Evolutionary conservation across 2,888 invertebrate species (phyloP), one percentile per base, ranked within the genome.

Genomic region (Cepaea hortensis): DNA sequence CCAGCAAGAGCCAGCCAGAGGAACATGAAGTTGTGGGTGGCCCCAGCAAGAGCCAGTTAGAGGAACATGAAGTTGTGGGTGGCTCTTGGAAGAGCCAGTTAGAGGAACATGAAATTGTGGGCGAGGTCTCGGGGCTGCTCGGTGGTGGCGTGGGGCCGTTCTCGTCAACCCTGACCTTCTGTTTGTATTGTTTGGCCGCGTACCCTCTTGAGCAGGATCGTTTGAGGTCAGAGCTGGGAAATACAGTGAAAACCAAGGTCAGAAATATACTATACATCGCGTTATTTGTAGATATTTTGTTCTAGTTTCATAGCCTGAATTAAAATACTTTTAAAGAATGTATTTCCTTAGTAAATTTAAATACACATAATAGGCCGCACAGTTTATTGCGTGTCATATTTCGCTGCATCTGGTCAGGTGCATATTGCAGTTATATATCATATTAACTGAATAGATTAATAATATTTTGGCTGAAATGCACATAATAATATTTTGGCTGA

Each of bases 91-190:
- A 35, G 23, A 84, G 35, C 9, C 76, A 61, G 18, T 61, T 84
- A 35, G 68, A 61, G 23, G 80, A 82, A n/a, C 65, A 6, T 2
- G 81, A 88, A 75, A 65, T 88, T 23, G 77, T 87, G 18, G 88
- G 85, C 18, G 81, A 87, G 70, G 73, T 86, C 13, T 77, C 86
- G 1, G 85, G 88, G 13, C 70, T 88, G 23, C 13, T 88, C 0
- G 85, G 85, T 4, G 88, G 86, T n/a, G 88, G 88, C 9, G 81
- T 88, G n/a, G 88, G 86, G 15, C 86, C 88, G 7, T 65, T 79
- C 6, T 62, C 85, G 3, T 62, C 86, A 7, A 65, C 87, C 65
- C 48, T 88, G 82, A 82, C 81, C 61, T 88, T 88, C 82, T 80
- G 81, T 61, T 35, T 88, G 46, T 77, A 88, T 68, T 84, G 84